phyloP scores from a whole-genome alignment of 2,797 vertebrate genomes.

The Alauda arvensis region DNA sequence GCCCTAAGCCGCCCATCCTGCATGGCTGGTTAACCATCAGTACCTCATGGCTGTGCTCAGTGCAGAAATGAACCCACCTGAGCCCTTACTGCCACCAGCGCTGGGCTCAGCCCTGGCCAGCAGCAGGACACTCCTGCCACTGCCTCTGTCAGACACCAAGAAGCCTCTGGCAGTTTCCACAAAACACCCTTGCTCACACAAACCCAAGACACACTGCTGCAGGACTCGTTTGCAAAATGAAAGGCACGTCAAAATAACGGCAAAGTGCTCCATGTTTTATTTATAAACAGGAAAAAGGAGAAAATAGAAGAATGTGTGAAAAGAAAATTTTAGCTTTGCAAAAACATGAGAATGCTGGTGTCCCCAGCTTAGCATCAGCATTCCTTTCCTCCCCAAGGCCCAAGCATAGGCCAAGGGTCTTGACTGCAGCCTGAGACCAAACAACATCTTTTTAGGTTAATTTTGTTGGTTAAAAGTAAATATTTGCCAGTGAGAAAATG shows the following conservation, averaged over 20 bases:
- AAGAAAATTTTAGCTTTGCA: background rate
- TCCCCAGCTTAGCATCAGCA: background rate
- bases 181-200: background rate
- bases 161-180: background rate
- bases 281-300: constrained; percentile 7
- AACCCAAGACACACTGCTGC: background rate
- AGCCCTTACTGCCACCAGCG: background rate
- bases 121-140: background rate
- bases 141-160: accelerated
- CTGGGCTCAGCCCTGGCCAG: background rate
- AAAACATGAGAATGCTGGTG: background rate
- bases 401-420: background rate
- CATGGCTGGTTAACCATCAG: background rate
- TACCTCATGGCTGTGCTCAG: background rate
- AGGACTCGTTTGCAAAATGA: background rate
- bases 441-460: constrained; percentile 14
- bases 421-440: constrained; percentile 6
- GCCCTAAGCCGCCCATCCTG: background rate
- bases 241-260: background rate
- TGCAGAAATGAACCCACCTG: background rate
- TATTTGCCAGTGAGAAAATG: constrained; percentile 14
- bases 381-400: constrained; percentile 18
- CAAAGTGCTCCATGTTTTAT: background rate
- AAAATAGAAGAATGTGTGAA: background rate
- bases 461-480: constrained; percentile 1